Percentiles rank a stretch among this genome's conserved stretches.
phyloP scores from a whole-genome alignment of 2,888 invertebrate genomes.

The Tetheella fluctuosa region DNA sequence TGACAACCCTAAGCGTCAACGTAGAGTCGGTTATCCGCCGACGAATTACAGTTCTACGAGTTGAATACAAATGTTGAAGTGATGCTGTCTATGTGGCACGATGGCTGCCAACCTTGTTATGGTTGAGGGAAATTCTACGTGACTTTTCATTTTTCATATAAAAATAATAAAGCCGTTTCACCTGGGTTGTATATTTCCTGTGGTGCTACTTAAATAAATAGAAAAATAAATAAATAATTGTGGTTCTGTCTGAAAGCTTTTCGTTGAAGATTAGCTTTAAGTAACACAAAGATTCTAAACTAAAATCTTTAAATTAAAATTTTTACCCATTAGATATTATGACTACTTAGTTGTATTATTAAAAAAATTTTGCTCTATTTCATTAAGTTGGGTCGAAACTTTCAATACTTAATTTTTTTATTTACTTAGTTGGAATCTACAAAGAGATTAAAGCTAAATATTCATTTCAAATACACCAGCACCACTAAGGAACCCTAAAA shows the following conservation, averaged over 20 bases:
- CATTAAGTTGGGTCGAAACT: too few species aligned
- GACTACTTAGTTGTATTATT: too few species aligned
- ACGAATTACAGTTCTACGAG: constrained; percentile 36
- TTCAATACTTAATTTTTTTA: too few species aligned
- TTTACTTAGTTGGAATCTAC: too few species aligned
- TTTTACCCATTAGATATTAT: too few species aligned
- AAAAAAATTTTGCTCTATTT: too few species aligned
- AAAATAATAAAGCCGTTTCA: background rate
- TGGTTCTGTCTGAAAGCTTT: too few species aligned
- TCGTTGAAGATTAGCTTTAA: too few species aligned
- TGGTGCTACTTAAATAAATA: too few species aligned
- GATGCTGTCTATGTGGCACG: background rate
- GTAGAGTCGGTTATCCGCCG: constrained; percentile 36
- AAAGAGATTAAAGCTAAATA: background rate
- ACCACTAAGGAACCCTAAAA: background rate
- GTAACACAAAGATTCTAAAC: too few species aligned
- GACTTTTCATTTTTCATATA: background rate
- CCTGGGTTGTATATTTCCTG: background rate
- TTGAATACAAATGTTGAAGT: constrained; percentile 37
- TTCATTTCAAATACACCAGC: background rate
- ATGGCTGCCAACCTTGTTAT: background rate
- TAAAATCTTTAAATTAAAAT: too few species aligned
- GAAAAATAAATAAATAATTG: too few species aligned
- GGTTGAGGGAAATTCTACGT: background rate
- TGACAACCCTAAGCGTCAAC: constrained; percentile 17